Percentiles rank a stretch among this genome's conserved stretches.
Evolutionary conservation across 2,888 invertebrate genomes (phyloP).

Genomic region (Amblyjoppa fuscipennis): DNA sequence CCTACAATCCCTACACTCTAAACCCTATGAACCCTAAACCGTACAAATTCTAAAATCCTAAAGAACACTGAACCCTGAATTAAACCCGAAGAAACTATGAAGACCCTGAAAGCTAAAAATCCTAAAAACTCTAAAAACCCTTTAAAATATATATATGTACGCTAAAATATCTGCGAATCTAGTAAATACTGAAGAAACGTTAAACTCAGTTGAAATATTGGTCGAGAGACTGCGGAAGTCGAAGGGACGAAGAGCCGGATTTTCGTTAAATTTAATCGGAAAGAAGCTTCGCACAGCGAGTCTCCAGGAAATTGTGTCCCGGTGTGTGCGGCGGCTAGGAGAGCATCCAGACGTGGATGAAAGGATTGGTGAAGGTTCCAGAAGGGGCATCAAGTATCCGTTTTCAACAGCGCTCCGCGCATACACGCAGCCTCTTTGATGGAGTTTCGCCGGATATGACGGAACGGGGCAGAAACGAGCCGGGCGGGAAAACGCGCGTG

Average conservation of each 20-base stretch:
- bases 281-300: neutral
- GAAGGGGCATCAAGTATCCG: conserved; percentile 41
- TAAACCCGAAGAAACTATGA: no score
- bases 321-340: conserved; percentile 6
- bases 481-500: conserved; percentile 24
- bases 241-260: neutral
- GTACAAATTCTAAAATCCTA: no score
- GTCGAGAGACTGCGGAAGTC: neutral
- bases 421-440: conserved; percentile 16
- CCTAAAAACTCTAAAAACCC: no score
- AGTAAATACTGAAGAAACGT: neutral
- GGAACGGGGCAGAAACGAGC: conserved; percentile 39
- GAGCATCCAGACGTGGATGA: conserved; percentile 42
- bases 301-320: neutral
- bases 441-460: conserved; percentile 60
- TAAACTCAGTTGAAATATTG: neutral
- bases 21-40: no score
- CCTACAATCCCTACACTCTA: no score
- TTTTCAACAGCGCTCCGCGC: conserved; percentile 20
- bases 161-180: neutral
- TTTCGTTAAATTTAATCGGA: conserved; percentile 9
- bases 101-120: no score
- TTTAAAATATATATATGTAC: no score
- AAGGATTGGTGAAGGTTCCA: conserved; percentile 46
- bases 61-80: neutral